phyloP scores from a whole-genome alignment of 2,888 invertebrate genomes.

The Hecatera dysodea region DNA sequence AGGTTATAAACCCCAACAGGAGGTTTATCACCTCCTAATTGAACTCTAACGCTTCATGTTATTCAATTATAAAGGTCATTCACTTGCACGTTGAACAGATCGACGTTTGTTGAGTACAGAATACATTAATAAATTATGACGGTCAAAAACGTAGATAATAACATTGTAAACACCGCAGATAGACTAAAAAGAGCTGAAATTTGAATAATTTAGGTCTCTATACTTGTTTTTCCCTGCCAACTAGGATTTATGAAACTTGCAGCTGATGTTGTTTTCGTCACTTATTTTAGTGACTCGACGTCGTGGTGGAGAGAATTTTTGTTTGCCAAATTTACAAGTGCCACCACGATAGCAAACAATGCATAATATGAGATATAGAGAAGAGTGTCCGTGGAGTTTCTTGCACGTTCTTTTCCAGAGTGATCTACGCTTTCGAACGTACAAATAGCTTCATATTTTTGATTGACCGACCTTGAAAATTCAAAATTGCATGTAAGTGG shows the following conservation, averaged over 20 bases:
- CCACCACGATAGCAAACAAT: no score
- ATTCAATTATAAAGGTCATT: not conserved
- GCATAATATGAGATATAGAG: no score
- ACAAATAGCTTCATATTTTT: no score
- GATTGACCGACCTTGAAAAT: no score
- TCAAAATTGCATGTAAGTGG: no score
- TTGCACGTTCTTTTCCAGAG: no score
- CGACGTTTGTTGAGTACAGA: not conserved
- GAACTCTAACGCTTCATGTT: not conserved
- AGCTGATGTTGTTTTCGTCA: not conserved
- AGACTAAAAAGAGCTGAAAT: not conserved
- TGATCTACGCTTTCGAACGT: no score
- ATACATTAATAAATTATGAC: slow-evolving; percentile 15
- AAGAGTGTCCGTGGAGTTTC: no score
- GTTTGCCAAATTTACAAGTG: not conserved
- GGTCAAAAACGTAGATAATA: not conserved
- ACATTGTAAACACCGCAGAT: not conserved
- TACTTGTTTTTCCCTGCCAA: not conserved
- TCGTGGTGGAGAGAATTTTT: not conserved
- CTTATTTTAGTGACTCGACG: not conserved
- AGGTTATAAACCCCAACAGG: not conserved
- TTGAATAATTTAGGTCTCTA: not conserved
- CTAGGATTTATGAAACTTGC: not conserved
- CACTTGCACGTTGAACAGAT: slow-evolving; percentile 6
- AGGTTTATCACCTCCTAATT: not conserved